Evolutionary conservation across 2,888 invertebrate genomes (phyloP).

Genomic region (Biston betularia): DNA sequence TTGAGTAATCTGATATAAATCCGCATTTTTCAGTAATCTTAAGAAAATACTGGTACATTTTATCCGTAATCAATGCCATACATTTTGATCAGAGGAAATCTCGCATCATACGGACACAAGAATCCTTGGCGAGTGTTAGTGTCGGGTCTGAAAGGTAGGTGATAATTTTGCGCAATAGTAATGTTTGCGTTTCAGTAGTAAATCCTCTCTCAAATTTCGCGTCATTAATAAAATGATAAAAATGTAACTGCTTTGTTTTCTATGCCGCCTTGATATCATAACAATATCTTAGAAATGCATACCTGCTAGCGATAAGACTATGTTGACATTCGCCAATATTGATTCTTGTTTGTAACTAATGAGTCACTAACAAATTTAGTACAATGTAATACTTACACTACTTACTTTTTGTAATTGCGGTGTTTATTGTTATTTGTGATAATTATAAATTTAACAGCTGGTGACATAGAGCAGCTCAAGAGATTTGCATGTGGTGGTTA

Average conservation of each 20-base stretch:
- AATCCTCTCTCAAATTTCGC: conserved; percentile 2
- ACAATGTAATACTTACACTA: not conserved
- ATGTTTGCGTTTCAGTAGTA: not conserved
- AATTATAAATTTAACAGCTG: conserved; percentile 79
- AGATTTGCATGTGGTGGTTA: conserved; percentile 94
- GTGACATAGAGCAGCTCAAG: conserved; percentile 93
- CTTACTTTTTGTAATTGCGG: conserved; percentile 2
- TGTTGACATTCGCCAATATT: conserved; percentile 8
- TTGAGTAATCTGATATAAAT: conserved; percentile 2
- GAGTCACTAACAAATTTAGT: conserved; percentile 18
- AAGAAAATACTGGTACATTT: conserved; percentile 44
- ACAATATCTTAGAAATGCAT: conserved; percentile 3
- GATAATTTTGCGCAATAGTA: conserved; percentile 14
- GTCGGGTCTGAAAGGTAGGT: conserved; percentile 93
- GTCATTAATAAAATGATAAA: conserved; percentile 4
- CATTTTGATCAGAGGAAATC: conserved; percentile 95
- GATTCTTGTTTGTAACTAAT: conserved; percentile 15
- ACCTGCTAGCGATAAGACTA: conserved; percentile 9
- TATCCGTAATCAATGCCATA: conserved; percentile 92
- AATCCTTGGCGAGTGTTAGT: conserved; percentile 95
- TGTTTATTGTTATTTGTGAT: conserved; percentile 13
- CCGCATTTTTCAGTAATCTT: conserved; percentile 34
- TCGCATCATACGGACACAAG: conserved; percentile 94
- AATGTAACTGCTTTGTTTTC: conserved; percentile 9
- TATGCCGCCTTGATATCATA: conserved; percentile 3